Conservation (phyloP, 2,797 vertebrate genomes). For the Lemur catta region DNA sequence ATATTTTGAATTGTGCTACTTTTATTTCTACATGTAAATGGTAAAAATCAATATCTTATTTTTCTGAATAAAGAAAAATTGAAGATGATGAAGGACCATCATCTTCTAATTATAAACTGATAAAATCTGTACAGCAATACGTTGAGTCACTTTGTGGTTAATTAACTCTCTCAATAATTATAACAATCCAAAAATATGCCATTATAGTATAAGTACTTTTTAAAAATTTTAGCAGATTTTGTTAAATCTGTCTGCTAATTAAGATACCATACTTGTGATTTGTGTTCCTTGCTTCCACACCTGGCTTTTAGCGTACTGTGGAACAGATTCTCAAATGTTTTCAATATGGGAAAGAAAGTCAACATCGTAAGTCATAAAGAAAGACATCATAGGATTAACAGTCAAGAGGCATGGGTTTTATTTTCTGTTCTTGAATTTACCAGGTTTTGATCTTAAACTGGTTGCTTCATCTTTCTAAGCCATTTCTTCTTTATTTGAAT, state of each 20-base stretch:
- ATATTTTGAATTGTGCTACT: neutral
- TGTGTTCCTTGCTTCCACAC: neutral
- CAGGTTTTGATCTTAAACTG: neutral
- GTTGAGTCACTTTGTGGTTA: slow-evolving; percentile 46
- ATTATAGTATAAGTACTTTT: neutral
- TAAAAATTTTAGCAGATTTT: slow-evolving; percentile 27
- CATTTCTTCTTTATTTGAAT: neutral
- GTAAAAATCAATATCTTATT: neutral
- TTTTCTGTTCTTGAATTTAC: neutral
- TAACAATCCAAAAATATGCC: neutral
- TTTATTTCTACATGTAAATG: slow-evolving; percentile 32
- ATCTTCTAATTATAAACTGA: slow-evolving; percentile 48
- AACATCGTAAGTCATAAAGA: neutral
- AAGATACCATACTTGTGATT: neutral
- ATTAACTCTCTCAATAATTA: neutral
- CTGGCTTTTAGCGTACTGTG: neutral
- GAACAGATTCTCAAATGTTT: neutral
- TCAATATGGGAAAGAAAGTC: neutral
- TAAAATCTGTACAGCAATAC: neutral
- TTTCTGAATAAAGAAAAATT: neutral
- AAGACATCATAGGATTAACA: neutral
- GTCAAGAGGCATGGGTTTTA: neutral
- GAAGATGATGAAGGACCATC: neutral
- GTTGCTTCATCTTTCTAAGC: neutral
- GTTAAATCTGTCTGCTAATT: neutral